phyloP scores from a whole-genome alignment of 2,113 vertebrate genomes.

The Aspidoscelis tigris region DNA sequence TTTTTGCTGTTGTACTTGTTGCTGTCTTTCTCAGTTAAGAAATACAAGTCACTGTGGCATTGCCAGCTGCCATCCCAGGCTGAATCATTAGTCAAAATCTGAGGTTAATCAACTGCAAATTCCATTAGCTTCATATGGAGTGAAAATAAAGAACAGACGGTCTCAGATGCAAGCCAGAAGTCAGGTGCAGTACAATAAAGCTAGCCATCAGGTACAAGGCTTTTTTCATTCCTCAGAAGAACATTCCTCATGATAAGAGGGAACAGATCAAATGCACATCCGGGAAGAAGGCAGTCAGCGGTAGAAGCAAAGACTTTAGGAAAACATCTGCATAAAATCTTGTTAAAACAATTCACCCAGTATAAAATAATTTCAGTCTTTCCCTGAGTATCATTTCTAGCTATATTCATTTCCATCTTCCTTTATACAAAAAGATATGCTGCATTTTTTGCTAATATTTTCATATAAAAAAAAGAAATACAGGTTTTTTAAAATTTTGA shows the following conservation, averaged over 20 bases:
- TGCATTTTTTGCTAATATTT: background rate
- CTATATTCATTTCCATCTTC: background rate
- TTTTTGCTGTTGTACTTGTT: conserved; percentile 69
- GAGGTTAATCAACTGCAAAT: conserved; percentile 85
- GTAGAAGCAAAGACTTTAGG: conserved; percentile 9
- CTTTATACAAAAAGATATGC: background rate
- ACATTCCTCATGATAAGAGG: conserved; percentile 36
- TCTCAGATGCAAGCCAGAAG: conserved; percentile 68
- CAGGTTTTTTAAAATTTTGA: background rate
- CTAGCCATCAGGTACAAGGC: conserved; percentile 70
- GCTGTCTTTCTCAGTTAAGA: conserved; percentile 76
- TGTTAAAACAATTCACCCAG: background rate
- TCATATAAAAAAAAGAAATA: background rate
- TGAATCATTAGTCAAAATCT: conserved; percentile 79
- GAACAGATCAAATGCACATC: conserved; percentile 53
- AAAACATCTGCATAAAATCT: conserved; percentile 28
- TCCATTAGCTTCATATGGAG: conserved; percentile 81
- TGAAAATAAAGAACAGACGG: conserved; percentile 80
- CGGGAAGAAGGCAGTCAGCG: background rate
- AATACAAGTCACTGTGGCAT: conserved; percentile 68
- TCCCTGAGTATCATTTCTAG: conserved; percentile 15
- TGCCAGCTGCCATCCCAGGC: conserved; percentile 76
- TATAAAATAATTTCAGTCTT: background rate
- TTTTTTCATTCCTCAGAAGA: conserved; percentile 45
- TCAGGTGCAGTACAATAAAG: conserved; percentile 72